A percentile compares a stretch with the other conserved stretches of the same genome.
phyloP scores from a whole-genome alignment of 2,797 vertebrate species.

The Anableps anableps region DNA sequence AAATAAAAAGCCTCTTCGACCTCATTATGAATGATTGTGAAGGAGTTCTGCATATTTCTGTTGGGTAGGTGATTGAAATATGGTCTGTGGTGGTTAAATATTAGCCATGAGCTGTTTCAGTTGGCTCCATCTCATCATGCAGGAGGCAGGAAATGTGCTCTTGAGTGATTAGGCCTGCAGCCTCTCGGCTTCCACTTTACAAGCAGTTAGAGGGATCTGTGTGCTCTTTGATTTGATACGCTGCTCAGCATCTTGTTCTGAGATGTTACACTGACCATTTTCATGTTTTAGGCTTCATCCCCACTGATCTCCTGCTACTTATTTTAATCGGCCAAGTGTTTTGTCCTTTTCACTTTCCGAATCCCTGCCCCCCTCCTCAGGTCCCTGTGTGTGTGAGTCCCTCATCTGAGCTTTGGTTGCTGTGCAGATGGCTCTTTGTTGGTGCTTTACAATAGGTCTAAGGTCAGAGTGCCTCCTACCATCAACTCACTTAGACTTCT shows the following conservation, averaged over 20 bases:
- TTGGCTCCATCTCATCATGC: constrained; percentile 60
- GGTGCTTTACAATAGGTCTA: constrained; percentile 81
- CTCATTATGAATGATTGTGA: neutral
- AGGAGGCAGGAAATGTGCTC: constrained; percentile 75
- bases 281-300: constrained; percentile 28
- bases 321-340: constrained; percentile 43
- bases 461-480: constrained; percentile 78
- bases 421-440: constrained; percentile 89
- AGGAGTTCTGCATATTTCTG: constrained; percentile 9
- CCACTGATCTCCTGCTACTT: constrained; percentile 35
- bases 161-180: constrained; percentile 74
- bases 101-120: constrained; percentile 60
- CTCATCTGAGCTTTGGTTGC: constrained; percentile 78
- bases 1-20: neutral
- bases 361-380: constrained; percentile 32
- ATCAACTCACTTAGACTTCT: constrained; percentile 73
- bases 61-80: constrained; percentile 8
- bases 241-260: constrained; percentile 30
- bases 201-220: constrained; percentile 46
- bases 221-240: constrained; percentile 22
- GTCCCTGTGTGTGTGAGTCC: constrained; percentile 68
- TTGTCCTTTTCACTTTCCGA: constrained; percentile 49
- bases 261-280: constrained; percentile 15
- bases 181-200: constrained; percentile 65
- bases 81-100: constrained; percentile 58